phyloP scores from a whole-genome alignment of 2,113 vertebrate genomes.

The Henicopernis longicauda region DNA sequence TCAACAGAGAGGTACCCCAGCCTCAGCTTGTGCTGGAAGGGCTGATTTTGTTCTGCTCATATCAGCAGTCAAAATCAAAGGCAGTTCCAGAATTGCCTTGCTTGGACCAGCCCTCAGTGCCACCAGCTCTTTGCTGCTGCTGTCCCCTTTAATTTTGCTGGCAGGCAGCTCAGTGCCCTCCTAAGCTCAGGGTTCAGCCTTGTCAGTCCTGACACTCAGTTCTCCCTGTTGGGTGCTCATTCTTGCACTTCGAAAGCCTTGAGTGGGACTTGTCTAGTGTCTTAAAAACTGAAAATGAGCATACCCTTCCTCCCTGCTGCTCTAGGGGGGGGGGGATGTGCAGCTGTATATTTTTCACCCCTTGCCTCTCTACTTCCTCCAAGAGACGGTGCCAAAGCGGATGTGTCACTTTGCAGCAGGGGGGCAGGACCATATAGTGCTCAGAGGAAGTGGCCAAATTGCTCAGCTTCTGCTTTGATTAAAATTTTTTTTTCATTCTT shows the following conservation, averaged over 20 bases:
- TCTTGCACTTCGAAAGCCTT: background rate
- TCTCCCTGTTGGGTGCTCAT: background rate
- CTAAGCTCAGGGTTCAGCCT: background rate
- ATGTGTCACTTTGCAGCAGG: constrained; percentile 30
- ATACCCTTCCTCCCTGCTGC: background rate
- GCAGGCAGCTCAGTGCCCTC: background rate
- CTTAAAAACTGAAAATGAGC: background rate
- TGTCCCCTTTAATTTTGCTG: background rate
- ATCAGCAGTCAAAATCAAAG: background rate
- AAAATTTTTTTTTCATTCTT: background rate
- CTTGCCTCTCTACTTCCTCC: background rate
- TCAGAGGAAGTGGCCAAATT: constrained; percentile 10
- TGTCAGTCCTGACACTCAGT: background rate
- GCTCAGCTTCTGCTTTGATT: constrained; percentile 46
- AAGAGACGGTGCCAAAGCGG: background rate
- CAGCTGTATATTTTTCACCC: background rate
- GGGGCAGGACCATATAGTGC: background rate
- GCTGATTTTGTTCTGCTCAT: background rate
- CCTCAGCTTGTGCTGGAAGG: background rate
- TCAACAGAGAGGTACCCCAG: background rate
- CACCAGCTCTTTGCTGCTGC: background rate
- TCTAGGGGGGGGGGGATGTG: background rate
- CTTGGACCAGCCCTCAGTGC: background rate
- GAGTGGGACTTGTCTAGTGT: background rate
- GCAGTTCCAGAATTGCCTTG: background rate